phyloP scores from a whole-genome alignment of 2,888 invertebrate species.

The Gastracanthus pulcherrimus region DNA sequence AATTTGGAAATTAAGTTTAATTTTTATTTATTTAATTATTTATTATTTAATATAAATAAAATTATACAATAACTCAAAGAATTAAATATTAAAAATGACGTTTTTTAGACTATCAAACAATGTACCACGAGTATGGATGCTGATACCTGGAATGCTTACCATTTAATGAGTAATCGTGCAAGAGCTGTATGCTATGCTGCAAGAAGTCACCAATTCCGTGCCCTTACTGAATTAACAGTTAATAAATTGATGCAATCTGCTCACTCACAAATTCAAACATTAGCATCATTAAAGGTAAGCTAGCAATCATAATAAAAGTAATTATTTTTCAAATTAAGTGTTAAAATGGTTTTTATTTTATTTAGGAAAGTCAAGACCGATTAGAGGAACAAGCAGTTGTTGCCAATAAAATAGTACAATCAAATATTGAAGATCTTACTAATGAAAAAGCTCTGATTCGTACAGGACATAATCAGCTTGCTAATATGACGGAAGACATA shows the following conservation, averaged over 20 bases:
- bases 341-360: conserved; percentile 2
- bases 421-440: conserved; percentile 80
- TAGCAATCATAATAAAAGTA: neutral
- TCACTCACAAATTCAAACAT: conserved; percentile 77
- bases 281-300: conserved; percentile 77
- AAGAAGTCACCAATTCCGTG: conserved; percentile 83
- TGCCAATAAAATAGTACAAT: conserved; percentile 79
- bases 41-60: neutral
- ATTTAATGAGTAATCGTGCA: conserved; percentile 83
- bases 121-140: conserved; percentile 84
- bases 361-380: conserved; percentile 77
- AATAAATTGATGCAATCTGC: conserved; percentile 81
- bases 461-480: conserved; percentile 80
- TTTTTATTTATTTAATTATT: conserved; percentile 10
- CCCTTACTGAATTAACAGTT: conserved; percentile 82
- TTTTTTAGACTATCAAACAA: conserved; percentile 79
- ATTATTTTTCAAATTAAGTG: neutral
- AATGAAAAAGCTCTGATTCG: conserved; percentile 82
- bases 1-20: conserved; percentile 12
- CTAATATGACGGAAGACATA: conserved; percentile 79
- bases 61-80: neutral
- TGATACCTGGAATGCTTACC: conserved; percentile 85
- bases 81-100: conserved; percentile 22
- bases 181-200: conserved; percentile 84
- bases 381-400: conserved; percentile 76